Conservation (phyloP, 1,140 invertebrate genomes). For the Colletes gigas region DNA sequence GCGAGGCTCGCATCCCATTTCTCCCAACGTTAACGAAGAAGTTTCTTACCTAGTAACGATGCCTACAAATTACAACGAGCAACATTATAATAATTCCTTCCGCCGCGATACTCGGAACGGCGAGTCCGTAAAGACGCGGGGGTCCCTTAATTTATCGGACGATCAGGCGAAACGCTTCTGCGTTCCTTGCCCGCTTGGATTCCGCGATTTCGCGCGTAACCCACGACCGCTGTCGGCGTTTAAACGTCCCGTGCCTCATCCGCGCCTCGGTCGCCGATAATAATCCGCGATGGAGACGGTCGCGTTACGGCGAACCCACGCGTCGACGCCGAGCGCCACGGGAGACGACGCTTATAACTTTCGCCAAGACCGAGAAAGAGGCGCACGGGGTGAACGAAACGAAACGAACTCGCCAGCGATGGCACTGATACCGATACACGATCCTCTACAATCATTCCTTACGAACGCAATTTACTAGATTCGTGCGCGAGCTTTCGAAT, state of each 20-base stretch:
- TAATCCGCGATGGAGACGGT: constrained; percentile 8
- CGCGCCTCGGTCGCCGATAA: background rate
- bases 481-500: too few relatives aligned
- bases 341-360: constrained; percentile 9
- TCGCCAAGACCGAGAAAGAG: background rate
- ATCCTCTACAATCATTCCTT: too few relatives aligned
- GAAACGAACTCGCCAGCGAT: background rate
- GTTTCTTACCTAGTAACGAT: background rate
- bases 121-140: constrained; percentile 43
- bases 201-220: constrained; percentile 12
- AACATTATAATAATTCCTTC: constrained; percentile 44
- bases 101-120: constrained; percentile 18
- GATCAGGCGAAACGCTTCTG: constrained; percentile 43
- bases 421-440: too few relatives aligned
- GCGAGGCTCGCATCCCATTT: background rate
- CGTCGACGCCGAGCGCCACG: constrained; percentile 16
- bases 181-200: constrained; percentile 19
- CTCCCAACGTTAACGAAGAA: constrained; percentile 5
- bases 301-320: constrained; percentile 7
- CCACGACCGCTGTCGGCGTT: background rate
- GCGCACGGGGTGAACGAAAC: too few relatives aligned
- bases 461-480: too few relatives aligned
- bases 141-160: constrained; percentile 39
- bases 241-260: background rate
- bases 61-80: constrained; percentile 32